Evolutionary conservation across 2,113 vertebrate genomes (phyloP).

Genomic region (Saimiri boliviensis): DNA sequence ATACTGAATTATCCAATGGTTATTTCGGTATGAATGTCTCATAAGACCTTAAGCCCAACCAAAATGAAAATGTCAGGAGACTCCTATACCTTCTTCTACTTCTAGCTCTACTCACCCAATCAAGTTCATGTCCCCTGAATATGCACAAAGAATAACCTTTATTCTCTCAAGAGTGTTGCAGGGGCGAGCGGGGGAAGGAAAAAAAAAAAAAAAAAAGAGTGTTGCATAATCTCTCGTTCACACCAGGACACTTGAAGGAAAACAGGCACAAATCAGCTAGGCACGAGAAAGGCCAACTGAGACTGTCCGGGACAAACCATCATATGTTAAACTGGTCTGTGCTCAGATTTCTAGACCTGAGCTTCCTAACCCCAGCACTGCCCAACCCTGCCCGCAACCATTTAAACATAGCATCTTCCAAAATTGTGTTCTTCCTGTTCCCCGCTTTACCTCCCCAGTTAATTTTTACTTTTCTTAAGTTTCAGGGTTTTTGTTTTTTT

Average conservation of each 20-base stretch:
- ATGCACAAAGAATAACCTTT: fast-evolving
- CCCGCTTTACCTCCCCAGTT: neutral
- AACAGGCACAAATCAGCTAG: fast-evolving
- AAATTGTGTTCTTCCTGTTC: neutral
- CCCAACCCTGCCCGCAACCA: neutral
- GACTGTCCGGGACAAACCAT: neutral
- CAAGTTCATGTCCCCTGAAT: fast-evolving
- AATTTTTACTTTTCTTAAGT: neutral
- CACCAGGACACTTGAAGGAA: neutral
- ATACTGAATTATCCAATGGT: neutral
- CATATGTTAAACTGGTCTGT: fast-evolving
- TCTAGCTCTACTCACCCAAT: neutral
- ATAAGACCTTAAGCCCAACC: neutral
- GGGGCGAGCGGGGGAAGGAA: no score
- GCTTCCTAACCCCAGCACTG: no score
- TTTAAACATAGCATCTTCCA: neutral
- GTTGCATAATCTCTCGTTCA: fast-evolving
- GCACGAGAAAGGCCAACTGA: neutral
- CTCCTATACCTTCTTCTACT: neutral
- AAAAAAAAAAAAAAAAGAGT: no score
- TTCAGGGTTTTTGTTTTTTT: neutral
- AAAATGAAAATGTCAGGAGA: neutral
- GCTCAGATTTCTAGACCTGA: fast-evolving
- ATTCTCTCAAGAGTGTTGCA: fast-evolving
- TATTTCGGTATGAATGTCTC: neutral